phyloP scores from a whole-genome alignment of 2,888 invertebrate species.

The Rotaria sp. region DNA sequence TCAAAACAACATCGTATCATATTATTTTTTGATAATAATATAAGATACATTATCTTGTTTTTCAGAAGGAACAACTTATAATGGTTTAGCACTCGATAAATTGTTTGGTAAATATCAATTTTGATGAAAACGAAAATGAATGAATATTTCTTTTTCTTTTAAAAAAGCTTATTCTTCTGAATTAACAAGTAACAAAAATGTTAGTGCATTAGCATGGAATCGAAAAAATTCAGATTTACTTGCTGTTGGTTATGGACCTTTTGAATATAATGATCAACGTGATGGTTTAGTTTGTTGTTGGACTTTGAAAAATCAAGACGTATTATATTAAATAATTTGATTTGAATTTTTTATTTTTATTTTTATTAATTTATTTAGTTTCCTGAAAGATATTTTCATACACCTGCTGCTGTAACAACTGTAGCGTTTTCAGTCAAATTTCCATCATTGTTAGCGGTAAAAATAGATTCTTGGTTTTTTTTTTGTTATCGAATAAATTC shows the following conservation, averaged over 20 bases:
- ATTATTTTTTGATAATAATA: too few relatives aligned
- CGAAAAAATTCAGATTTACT: conserved; percentile 47
- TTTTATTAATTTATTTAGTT: conserved; percentile 6
- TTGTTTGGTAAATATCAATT: neutral
- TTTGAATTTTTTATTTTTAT: neutral
- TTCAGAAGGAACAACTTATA: neutral
- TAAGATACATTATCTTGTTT: neutral
- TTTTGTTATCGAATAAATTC: conserved; percentile 40
- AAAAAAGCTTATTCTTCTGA: neutral
- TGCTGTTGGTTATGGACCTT: conserved; percentile 55
- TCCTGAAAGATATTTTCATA: conserved; percentile 42
- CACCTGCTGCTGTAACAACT: conserved; percentile 52
- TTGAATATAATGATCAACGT: conserved; percentile 53
- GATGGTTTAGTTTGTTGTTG: conserved; percentile 53
- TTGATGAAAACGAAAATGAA: neutral
- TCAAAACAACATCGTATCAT: too few relatives aligned
- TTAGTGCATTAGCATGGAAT: conserved; percentile 54
- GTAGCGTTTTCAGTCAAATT: conserved; percentile 52
- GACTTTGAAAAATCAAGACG: conserved; percentile 55
- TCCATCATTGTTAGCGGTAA: conserved; percentile 51
- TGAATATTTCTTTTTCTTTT: neutral
- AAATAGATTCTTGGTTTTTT: neutral
- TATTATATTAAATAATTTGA: conserved; percentile 43
- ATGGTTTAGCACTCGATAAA: conserved; percentile 16
- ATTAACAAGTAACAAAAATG: conserved; percentile 44